phyloP scores from a whole-genome alignment of 1,140 invertebrate genomes.

The Philopotamus ludificatus region DNA sequence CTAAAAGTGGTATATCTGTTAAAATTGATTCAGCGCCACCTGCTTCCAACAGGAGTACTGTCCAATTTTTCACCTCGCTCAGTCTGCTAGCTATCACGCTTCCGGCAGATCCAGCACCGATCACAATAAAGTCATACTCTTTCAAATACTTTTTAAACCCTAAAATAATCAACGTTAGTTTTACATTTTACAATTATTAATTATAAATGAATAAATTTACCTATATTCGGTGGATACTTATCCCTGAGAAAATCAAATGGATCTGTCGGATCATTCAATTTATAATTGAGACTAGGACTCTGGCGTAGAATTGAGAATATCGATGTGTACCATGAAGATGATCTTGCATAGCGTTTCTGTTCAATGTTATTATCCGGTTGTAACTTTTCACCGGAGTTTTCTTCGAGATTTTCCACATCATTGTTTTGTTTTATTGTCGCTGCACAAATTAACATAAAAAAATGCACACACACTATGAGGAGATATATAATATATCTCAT shows the following conservation, averaged over 20 bases:
- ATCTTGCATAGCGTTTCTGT: too few relatives aligned
- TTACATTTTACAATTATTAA: background rate
- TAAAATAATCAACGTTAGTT: background rate
- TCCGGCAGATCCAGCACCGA: conserved; percentile 77
- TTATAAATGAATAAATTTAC: background rate
- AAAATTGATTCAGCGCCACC: conserved; percentile 66
- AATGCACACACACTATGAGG: too few relatives aligned
- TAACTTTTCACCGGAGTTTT: too few relatives aligned
- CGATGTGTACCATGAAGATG: too few relatives aligned
- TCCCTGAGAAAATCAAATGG: background rate
- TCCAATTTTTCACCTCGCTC: conserved; percentile 53
- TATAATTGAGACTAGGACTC: too few relatives aligned
- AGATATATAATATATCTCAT: too few relatives aligned
- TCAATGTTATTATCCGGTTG: too few relatives aligned
- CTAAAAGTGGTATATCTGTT: conserved; percentile 65
- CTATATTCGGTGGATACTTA: background rate
- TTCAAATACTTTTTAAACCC: conserved; percentile 38
- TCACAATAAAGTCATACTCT: conserved; percentile 80
- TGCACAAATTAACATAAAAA: too few relatives aligned
- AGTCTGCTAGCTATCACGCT: conserved; percentile 80
- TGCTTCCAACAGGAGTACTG: conserved; percentile 58
- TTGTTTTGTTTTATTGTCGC: too few relatives aligned
- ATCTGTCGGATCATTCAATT: background rate
- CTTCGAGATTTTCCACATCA: too few relatives aligned
- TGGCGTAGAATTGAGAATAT: too few relatives aligned